Evolutionary conservation across 2,888 invertebrate species (phyloP), one percentile per base, ranked within the genome.

Genomic region (Polydrusus cervinus): DNA sequence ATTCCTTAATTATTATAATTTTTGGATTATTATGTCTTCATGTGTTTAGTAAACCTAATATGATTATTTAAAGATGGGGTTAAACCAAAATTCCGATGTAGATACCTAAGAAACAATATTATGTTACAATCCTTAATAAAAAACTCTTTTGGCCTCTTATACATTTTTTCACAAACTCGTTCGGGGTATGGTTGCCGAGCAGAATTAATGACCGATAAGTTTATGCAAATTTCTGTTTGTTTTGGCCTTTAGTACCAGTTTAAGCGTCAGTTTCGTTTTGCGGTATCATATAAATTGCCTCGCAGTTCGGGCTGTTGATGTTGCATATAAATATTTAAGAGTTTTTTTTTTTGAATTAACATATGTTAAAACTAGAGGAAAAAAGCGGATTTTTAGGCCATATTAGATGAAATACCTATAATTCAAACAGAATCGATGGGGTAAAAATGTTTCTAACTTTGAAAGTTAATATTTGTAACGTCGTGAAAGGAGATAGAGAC

Each of bases 201-300:
- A 61, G 74, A 78, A 77, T 78, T 77, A 79, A 79, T 77, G 81
- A 79, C 79, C 77, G 79, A 79, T 79, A 83, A 83, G 81, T 80
- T 80, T 81, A 84, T 83, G 83, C 81, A 82, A 82, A 82, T 83
- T 79, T 82, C 78, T 82, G 81, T 83, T 83, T 83, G 82, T 84
- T 83, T 84, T 82, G 80, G 78, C 80, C 75, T 79, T 79, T 80
- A 80, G 78, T 80, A 81, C 80, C 79, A 79, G 78, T 76, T 77
- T 75, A 79, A 78, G 75, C 80, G 81, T 82, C 82, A 74, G 75
- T 66, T 75, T 82, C 80, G 81, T 84, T 85, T 84, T 83, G 83
- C 84, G 68, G 53, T 84, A 82, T 81, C 81, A 77, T 80, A 84
- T 84, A 85, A 85, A 85, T 84, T 82, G 68, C 34, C 47, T 60